Evolutionary conservation across 2,797 vertebrate genomes (phyloP), one percentile per base, ranked within the genome.

Genomic region (Aeoliscus strigatus): DNA sequence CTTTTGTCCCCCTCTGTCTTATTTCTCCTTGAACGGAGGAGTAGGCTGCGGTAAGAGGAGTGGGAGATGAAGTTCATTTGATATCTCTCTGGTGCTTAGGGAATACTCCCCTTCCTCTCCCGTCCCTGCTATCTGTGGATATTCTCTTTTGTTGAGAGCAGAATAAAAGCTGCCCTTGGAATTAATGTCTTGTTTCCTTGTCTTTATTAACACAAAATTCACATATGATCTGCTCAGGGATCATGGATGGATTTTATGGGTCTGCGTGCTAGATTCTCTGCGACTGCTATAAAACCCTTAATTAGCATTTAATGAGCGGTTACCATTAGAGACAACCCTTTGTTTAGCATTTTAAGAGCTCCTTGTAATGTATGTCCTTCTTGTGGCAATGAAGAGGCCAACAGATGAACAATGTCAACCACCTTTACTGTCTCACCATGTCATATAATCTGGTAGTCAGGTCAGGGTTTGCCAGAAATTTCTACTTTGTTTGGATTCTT

Each of bases 141-240:
- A 58, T 72, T 70, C 39, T 66, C 58, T 72, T 64, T 28, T 53
- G 51, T 63, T 73, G 60, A 64, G 41, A 30, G 65, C 42, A 54
- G 60, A 53, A 77, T 77, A 61, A 76, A 75, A 75, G 58, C 71
- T 55, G 73, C 47, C 76, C 79, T 82, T 83, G 77, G 71, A 79
- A 73, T 73, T 70, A 80, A 73, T 66, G 58, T 44, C 47, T 61
- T n/a, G 14, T 29, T 39, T 64, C 34, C 45, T 64, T 12, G 25
- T 56, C 57, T 73, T 49, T 47, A 61, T 70, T 75, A 60, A 62
- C 48, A 53, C 50, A 28, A 32, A 40, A 58, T 74, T 58, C 43
- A 57, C 59, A 64, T 43, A 61, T 28, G 60, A 70, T 73, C 58
- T 43, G 38, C 29, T 47, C 24, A 6, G 60, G 51, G 70, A 51